Percentiles rank a stretch among this genome's conserved stretches.
phyloP scores from a whole-genome alignment of 2,113 vertebrate genomes.

The Blennius ocellaris region DNA sequence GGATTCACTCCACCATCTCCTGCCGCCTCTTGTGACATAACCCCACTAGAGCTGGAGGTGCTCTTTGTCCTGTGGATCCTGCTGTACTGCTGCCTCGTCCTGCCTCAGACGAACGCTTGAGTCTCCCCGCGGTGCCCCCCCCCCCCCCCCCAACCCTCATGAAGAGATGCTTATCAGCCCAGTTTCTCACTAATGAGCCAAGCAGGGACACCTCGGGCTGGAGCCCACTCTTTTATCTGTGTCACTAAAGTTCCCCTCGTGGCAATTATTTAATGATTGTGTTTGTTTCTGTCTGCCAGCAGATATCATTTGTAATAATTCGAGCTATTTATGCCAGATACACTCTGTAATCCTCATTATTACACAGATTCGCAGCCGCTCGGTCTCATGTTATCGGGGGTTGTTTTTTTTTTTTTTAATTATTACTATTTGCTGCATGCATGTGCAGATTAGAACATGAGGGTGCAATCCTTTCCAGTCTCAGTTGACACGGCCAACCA shows the following conservation, averaged over 20 bases:
- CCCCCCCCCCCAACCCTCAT: too few species aligned
- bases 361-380: conserved; percentile 18
- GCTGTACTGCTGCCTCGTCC: conserved; percentile 88
- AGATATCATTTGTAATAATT: conserved; percentile 37
- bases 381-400: not conserved
- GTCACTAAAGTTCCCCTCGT: conserved; percentile 54
- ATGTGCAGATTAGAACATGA: not conserved
- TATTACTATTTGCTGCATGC: conserved; percentile 3
- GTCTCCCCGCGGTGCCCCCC: conserved; percentile 17
- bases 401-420: not conserved
- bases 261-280: conserved; percentile 50
- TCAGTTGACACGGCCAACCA: conserved; percentile 24
- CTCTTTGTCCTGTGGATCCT: conserved; percentile 89
- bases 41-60: conserved; percentile 79
- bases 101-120: conserved; percentile 82
- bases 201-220: conserved; percentile 31
- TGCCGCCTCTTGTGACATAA: conserved; percentile 50
- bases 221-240: conserved; percentile 44
- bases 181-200: conserved; percentile 45
- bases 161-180: conserved; percentile 45
- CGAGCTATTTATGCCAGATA: conserved; percentile 21
- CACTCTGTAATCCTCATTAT: conserved; percentile 28
- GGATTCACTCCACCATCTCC: conserved; percentile 30
- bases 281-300: conserved; percentile 39
- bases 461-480: not conserved